Percentiles rank a stretch among this genome's conserved stretches.
phyloP scores from a whole-genome alignment of 2,797 vertebrate genomes.

The Spinibarbus caldwelli region DNA sequence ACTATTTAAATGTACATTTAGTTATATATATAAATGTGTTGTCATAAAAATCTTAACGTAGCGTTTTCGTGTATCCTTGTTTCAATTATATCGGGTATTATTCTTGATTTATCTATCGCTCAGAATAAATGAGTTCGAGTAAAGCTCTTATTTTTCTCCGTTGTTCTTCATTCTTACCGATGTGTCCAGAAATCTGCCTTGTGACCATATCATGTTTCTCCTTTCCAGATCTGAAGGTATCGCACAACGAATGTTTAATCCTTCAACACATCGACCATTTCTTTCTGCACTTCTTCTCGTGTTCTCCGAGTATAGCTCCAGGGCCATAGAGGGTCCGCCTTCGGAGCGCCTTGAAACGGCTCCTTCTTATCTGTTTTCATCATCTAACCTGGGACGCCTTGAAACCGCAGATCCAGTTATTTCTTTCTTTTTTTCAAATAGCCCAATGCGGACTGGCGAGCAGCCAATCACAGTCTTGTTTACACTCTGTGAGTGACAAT shows the following conservation, averaged over 20 bases:
- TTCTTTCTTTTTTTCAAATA: conserved; percentile 93
- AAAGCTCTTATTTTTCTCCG: conserved; percentile 38
- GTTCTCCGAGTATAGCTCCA: too few relatives aligned
- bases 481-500: conserved; percentile 94
- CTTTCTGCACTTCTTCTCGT: conserved; percentile 22
- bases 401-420: conserved; percentile 93
- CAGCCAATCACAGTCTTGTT: conserved; percentile 97
- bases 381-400: conserved; percentile 86
- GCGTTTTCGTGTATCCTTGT: not conserved
- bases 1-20: not conserved
- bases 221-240: not conserved
- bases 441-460: conserved; percentile 91
- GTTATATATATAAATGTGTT: too few relatives aligned
- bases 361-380: conserved; percentile 91
- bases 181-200: conserved; percentile 20
- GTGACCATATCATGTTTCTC: conserved; percentile 5
- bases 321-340: conserved; percentile 79
- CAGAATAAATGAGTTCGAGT: not conserved
- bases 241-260: not conserved
- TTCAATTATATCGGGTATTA: not conserved
- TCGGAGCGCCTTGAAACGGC: conserved; percentile 88
- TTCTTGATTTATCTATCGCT: not conserved
- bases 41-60: not conserved
- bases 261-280: conserved; percentile 17
- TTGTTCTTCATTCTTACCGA: conserved; percentile 45